phyloP scores from a whole-genome alignment of 2,888 invertebrate species.

The Eupithecia vulgata region DNA sequence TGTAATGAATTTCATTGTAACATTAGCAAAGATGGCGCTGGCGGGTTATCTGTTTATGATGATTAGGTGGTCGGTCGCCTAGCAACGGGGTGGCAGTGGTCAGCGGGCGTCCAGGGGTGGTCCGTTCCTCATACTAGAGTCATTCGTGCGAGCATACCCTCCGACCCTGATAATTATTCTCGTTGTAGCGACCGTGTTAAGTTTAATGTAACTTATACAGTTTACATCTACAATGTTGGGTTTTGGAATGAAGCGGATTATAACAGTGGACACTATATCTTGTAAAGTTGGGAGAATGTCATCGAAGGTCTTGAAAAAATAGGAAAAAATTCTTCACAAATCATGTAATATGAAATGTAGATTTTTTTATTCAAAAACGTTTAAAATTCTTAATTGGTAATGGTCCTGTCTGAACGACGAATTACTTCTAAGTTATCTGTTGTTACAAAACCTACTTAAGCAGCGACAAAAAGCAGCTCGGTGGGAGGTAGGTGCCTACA shows the following conservation, averaged over 20 bases:
- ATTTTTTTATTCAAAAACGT: not conserved
- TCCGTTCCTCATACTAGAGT: slow-evolving; percentile 76
- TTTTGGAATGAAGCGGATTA: slow-evolving; percentile 36
- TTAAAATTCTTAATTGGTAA: not conserved
- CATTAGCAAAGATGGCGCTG: slow-evolving; percentile 63
- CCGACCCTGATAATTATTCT: slow-evolving; percentile 77
- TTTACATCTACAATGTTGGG: slow-evolving; percentile 37
- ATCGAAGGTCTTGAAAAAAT: not conserved
- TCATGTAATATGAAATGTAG: not conserved
- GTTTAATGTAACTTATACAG: slow-evolving; percentile 70
- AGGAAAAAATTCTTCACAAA: not conserved
- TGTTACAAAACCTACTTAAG: not conserved
- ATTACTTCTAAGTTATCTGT: not conserved
- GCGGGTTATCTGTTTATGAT: slow-evolving; percentile 81
- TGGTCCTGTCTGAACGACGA: not conserved
- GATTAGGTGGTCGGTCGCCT: slow-evolving; percentile 79
- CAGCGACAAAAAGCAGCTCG: not conserved
- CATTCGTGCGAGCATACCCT: slow-evolving; percentile 64
- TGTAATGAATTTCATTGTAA: slow-evolving; percentile 49
- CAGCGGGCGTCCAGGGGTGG: slow-evolving; percentile 61
- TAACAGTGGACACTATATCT: slow-evolving; percentile 16
- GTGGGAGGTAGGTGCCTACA: slow-evolving; percentile 1
- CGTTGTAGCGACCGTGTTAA: slow-evolving; percentile 71
- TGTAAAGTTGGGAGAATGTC: not conserved
- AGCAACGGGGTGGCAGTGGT: slow-evolving; percentile 80